Evolutionary conservation across 2,888 invertebrate genomes (phyloP), one percentile per base, ranked within the genome.

Genomic region (Latrodectus elegans): DNA sequence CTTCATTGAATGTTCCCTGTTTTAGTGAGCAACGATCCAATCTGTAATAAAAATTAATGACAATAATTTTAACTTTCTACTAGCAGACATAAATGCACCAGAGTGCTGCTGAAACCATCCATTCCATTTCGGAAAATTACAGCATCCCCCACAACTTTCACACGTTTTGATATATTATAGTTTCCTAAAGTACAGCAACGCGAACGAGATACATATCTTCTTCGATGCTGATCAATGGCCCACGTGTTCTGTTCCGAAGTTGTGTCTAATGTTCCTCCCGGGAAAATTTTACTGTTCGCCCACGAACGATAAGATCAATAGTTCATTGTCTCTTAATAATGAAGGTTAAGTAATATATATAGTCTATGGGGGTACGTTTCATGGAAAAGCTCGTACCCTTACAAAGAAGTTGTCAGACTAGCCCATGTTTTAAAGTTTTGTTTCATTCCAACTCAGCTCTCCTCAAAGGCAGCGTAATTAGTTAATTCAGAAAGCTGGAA

Each of bases 41-140:
- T 60, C 79, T 67, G 67, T 81, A 86, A 86, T 86, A 86, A 81
- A 81, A 86, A 86, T 86, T 77, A 81, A 86, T 86, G 86, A 72
- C 68, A 80, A 86, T 81, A 86, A 80, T 81, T 86, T 86, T 55
- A 71, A 86, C 85, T 76, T 80, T 80, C 81, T 51, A 17, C 55
- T 8, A 77, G 75, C 79, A 86, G 81, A 73, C 72, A 60, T 77
- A 86, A 86, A 86, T 86, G 81, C 60, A 75, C 26, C 70, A 38
- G 17, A 17, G 74, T 52, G 80, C 71, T 76, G 81, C 68, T 81
- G 77, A 81, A 86, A 80, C 72, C 55, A 86, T 81, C 55, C 67
- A 72, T 81, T 81, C 81, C 86, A 86, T 81, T 86, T 86, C 51
- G 72, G 38, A 77, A 86, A 81, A 86, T 77, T 81, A 73, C 75